These are phyloP conservation scores for Tribolium madens DNA, from an alignment of 1,140 invertebrate genomes.

Conservation along the genomic window DNA sequence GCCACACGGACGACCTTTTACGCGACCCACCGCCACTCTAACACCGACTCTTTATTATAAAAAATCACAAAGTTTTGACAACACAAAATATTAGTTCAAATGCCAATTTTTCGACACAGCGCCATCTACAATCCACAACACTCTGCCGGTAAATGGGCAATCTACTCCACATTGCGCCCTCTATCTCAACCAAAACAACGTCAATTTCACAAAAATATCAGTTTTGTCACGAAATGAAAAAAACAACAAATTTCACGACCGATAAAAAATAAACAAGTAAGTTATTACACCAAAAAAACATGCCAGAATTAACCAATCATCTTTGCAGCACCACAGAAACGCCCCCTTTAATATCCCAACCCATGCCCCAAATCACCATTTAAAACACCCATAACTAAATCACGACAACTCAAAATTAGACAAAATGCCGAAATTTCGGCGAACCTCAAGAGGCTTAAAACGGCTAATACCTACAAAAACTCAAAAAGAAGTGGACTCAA, in stretches of 20 bases:
- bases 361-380: not conserved
- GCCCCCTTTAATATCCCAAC: not conserved
- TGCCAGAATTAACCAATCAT: not conserved
- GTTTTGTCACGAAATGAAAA: not conserved
- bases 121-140: slow-evolving; percentile 42
- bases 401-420: not conserved
- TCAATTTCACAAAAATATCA: not conserved
- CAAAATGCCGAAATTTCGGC: slow-evolving; percentile 4
- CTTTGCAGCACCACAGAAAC: not conserved
- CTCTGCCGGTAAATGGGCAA: not conserved
- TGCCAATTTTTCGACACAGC: slow-evolving; percentile 38
- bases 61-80: slow-evolving; percentile 48
- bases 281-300: not conserved
- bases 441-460: not conserved
- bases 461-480: not conserved
- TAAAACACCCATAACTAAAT: not conserved
- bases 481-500: not conserved
- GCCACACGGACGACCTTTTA: not conserved
- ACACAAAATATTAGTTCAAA: slow-evolving; percentile 48
- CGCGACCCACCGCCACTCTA: not conserved
- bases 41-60: slow-evolving; percentile 13
- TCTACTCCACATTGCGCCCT: not conserved
- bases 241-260: not conserved
- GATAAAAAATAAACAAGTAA: not conserved
- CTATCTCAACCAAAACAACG: not conserved